A percentile compares a stretch with the other conserved stretches of the same genome.
Evolutionary conservation across 2,888 invertebrate genomes (phyloP).

Genomic region (Dryocosmus kuriphilus): DNA sequence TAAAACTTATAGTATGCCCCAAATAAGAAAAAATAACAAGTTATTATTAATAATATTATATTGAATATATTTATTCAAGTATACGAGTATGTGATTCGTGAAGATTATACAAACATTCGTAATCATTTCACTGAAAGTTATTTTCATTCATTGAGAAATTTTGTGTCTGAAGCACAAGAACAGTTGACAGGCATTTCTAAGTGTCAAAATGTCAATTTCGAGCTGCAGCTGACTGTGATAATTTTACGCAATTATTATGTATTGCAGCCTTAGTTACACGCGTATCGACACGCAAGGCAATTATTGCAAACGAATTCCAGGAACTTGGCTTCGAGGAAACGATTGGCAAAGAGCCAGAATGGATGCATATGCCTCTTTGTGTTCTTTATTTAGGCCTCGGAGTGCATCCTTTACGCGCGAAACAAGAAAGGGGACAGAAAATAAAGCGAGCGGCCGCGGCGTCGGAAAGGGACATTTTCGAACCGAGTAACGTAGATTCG

Average conservation of each 20-base stretch:
- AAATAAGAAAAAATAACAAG: too few relatives aligned
- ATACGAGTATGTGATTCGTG: neutral
- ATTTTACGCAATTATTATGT: constrained; percentile 24
- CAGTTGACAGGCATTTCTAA: neutral
- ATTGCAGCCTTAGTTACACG: neutral
- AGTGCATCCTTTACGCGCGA: neutral
- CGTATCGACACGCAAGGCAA: constrained; percentile 36
- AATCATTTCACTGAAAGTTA: neutral
- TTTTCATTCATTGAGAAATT: neutral
- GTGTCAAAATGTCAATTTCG: neutral
- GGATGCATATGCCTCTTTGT: constrained; percentile 9
- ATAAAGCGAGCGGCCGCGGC: neutral
- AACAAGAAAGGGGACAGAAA: neutral
- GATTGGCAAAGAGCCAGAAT: constrained; percentile 15
- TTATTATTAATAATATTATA: too few relatives aligned
- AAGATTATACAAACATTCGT: neutral
- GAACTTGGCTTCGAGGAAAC: constrained; percentile 21
- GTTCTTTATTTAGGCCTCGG: neutral
- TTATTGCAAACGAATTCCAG: constrained; percentile 19
- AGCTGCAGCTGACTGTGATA: constrained; percentile 23
- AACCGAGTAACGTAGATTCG: neutral
- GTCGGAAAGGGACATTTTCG: constrained; percentile 29
- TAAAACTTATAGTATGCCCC: too few relatives aligned
- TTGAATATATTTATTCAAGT: too few relatives aligned
- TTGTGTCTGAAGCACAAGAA: neutral